Evolutionary conservation across 2,888 invertebrate species (phyloP).

Genomic region (Mellilla xanthometata): DNA sequence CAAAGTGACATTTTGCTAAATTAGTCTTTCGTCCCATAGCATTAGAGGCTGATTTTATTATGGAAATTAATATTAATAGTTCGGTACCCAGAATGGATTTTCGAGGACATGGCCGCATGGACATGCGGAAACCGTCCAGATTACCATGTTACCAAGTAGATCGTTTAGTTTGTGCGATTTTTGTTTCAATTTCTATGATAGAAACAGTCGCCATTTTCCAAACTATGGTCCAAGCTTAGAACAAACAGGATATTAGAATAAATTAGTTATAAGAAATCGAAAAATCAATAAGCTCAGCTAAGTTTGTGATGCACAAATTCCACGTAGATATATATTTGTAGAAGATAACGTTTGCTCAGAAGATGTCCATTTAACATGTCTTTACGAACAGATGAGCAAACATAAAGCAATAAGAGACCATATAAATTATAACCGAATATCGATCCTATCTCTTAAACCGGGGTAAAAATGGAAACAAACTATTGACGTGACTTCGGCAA

Average conservation of each 20-base stretch:
- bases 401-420: slow-evolving; percentile 58
- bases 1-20: slow-evolving; percentile 26
- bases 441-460: slow-evolving; percentile 69
- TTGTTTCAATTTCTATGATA: no score
- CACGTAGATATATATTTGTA: slow-evolving; percentile 72
- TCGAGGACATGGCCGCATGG: no score
- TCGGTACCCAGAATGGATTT: no score
- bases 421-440: slow-evolving; percentile 75
- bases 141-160: no score
- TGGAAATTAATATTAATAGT: no score
- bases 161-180: no score
- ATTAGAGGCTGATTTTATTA: no score
- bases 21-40: slow-evolving; percentile 22
- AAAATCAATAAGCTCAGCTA: slow-evolving; percentile 64
- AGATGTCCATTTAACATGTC: slow-evolving; percentile 75
- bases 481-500: slow-evolving; percentile 81
- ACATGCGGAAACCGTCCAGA: no score
- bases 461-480: slow-evolving; percentile 76
- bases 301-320: slow-evolving; percentile 58
- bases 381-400: slow-evolving; percentile 57
- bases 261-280: slow-evolving; percentile 34
- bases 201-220: no score
- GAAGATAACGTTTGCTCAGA: slow-evolving; percentile 71
- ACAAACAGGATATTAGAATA: slow-evolving; percentile 60
- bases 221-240: slow-evolving; percentile 31